These are phyloP conservation scores for Amphiprion clarkii DNA, from an alignment of 2,797 vertebrate species.

Conservation along the genomic window DNA sequence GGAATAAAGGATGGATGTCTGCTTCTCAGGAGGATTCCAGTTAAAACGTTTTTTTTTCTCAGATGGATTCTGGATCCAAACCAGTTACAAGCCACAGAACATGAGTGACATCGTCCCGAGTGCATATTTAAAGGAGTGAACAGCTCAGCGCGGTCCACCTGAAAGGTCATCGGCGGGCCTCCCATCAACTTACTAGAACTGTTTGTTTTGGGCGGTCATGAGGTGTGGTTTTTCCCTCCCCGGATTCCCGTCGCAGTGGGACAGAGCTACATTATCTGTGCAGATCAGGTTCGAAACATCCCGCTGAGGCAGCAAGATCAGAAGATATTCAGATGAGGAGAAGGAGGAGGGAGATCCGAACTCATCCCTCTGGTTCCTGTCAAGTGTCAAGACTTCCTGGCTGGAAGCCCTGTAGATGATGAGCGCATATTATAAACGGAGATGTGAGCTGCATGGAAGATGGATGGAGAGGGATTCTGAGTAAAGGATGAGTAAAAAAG, in stretches of 20 bases:
- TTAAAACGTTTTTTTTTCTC: background rate
- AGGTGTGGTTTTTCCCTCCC: background rate
- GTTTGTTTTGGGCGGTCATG: conserved; percentile 31
- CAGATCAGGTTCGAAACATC: conserved; percentile 74
- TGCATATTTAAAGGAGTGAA: conserved; percentile 5
- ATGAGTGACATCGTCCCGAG: background rate
- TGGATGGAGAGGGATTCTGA: conserved; percentile 15
- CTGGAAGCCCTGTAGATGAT: conserved; percentile 23
- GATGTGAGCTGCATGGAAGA: conserved; percentile 33
- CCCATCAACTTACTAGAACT: conserved; percentile 7
- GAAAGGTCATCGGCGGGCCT: conserved; percentile 34
- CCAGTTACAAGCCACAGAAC: background rate
- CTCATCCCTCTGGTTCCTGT: conserved; percentile 52
- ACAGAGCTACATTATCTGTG: conserved; percentile 56
- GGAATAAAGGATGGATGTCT: conserved; percentile 10
- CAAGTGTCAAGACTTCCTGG: conserved; percentile 49
- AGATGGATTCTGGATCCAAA: background rate
- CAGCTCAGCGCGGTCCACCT: background rate
- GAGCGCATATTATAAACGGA: conserved; percentile 31
- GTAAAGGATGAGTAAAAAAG: conserved; percentile 1
- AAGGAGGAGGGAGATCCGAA: conserved; percentile 27
- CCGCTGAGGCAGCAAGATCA: conserved; percentile 65
- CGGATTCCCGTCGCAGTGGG: conserved; percentile 51
- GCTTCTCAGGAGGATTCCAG: conserved; percentile 1
- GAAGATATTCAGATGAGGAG: conserved; percentile 46